Percentiles rank a stretch among this genome's conserved stretches.
phyloP scores from a whole-genome alignment of 1,140 invertebrate species.

The Orchestia grillus region DNA sequence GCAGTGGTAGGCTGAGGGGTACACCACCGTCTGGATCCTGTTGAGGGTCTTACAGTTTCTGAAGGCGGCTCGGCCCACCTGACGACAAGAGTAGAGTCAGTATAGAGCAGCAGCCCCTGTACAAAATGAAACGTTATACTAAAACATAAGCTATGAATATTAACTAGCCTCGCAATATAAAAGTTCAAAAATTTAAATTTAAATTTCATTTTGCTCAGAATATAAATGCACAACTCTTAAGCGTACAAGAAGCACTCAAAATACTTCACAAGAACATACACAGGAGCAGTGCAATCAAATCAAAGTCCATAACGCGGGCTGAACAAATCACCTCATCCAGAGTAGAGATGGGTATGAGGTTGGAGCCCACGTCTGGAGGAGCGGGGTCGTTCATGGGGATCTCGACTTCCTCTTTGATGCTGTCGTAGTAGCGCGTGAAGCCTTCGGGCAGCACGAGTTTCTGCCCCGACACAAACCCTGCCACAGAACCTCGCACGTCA shows the following conservation, averaged over 20 bases:
- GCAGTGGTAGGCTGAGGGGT: conserved; percentile 92
- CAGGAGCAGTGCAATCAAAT: neutral
- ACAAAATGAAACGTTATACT: neutral
- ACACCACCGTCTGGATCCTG: conserved; percentile 96
- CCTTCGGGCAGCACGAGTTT: conserved; percentile 86
- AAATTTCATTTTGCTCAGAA: neutral
- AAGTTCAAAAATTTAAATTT: neutral
- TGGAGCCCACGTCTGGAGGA: conserved; percentile 78
- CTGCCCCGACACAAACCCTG: conserved; percentile 68
- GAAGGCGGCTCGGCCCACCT: conserved; percentile 89
- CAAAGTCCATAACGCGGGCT: neutral
- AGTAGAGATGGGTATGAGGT: conserved; percentile 79
- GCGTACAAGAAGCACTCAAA: neutral
- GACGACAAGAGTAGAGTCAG: conserved; percentile 43
- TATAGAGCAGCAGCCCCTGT: neutral
- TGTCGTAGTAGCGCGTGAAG: conserved; percentile 78
- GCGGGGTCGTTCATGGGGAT: conserved; percentile 84
- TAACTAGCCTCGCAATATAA: neutral
- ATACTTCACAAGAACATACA: neutral
- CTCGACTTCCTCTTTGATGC: conserved; percentile 85
- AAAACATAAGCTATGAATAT: neutral
- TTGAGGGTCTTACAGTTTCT: conserved; percentile 89
- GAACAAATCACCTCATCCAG: conserved; percentile 80
- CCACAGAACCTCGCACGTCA: neutral
- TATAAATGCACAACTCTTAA: neutral